phyloP scores from a whole-genome alignment of 1,140 invertebrate genomes.

The Hypsibius dujardini region DNA sequence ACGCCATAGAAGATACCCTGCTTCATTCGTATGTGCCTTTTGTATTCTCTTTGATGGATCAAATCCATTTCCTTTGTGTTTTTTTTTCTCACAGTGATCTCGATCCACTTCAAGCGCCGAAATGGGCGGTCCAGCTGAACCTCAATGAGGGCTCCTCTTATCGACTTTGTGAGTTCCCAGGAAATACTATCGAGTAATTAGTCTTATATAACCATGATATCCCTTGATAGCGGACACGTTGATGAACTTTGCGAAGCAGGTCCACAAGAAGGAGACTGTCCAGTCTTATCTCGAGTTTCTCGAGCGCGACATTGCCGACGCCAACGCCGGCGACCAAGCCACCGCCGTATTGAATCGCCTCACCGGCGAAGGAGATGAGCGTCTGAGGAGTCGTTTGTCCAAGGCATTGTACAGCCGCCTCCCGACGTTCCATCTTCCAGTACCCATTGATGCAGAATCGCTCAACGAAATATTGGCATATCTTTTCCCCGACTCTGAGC shows the following conservation, averaged over 20 bases:
- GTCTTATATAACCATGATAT: conserved; percentile 5
- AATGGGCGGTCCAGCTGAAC: conserved; percentile 42
- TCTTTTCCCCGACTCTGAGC: conserved; percentile 56
- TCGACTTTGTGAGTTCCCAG: conserved; percentile 29
- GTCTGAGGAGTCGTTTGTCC: not conserved
- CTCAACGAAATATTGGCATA: conserved; percentile 60
- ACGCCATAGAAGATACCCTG: conserved; percentile 67
- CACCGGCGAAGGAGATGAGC: not conserved
- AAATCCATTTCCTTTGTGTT: too few relatives aligned
- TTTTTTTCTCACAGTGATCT: conserved; percentile 43
- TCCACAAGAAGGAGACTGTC: conserved; percentile 30
- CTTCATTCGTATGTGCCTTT: conserved; percentile 40
- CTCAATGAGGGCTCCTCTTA: conserved; percentile 34
- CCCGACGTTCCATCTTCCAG: conserved; percentile 17
- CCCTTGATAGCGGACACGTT: conserved; percentile 30
- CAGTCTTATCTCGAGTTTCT: conserved; percentile 7
- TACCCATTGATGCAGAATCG: conserved; percentile 52
- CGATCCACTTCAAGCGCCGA: conserved; percentile 60
- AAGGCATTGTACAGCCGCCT: not conserved
- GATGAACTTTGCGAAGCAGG: conserved; percentile 31
- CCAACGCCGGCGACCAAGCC: not conserved
- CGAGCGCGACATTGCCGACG: not conserved
- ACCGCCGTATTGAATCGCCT: not conserved
- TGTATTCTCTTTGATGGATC: too few relatives aligned
- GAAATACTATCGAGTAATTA: conserved; percentile 17